A percentile compares a stretch with the other conserved stretches of the same genome.
Conservation (phyloP, 2,888 invertebrate genomes). For the Theretra japonica region DNA sequence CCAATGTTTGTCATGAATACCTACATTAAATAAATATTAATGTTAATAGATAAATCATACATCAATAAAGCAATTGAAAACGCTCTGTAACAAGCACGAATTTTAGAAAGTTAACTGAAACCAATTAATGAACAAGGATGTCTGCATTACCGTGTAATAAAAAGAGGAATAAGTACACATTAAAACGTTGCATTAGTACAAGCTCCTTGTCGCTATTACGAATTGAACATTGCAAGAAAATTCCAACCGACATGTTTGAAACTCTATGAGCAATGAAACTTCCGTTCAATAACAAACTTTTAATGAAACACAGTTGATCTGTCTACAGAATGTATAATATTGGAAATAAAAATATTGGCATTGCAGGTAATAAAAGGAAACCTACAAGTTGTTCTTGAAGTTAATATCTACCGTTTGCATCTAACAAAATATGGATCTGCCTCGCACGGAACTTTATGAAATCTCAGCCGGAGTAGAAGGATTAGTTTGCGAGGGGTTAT, state of each 20-base stretch:
- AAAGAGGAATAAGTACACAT: not conserved
- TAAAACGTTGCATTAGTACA: slow-evolving; percentile 25
- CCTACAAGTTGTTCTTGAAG: not conserved
- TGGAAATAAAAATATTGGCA: slow-evolving; percentile 7
- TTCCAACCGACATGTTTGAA: slow-evolving; percentile 68
- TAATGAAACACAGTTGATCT: slow-evolving; percentile 76
- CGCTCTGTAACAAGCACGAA: no score
- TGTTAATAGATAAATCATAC: no score
- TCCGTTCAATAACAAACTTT: slow-evolving; percentile 73
- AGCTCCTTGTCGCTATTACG: slow-evolving; percentile 54
- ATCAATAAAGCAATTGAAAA: no score
- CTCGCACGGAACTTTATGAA: slow-evolving; percentile 14
- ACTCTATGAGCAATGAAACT: slow-evolving; percentile 71
- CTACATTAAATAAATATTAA: no score
- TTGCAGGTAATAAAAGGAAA: slow-evolving; percentile 6
- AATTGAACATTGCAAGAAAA: slow-evolving; percentile 67
- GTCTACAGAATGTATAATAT: slow-evolving; percentile 43
- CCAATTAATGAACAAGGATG: no score
- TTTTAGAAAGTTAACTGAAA: no score
- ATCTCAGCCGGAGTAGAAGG: slow-evolving; percentile 1
- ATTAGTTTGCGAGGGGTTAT: slow-evolving; percentile 27
- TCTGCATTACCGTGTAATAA: no score
- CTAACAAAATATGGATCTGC: not conserved
- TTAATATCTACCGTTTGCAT: slow-evolving; percentile 17
- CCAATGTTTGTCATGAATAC: no score